Conservation (phyloP, 2,797 vertebrate species). For the Pitangus sulphuratus region DNA sequence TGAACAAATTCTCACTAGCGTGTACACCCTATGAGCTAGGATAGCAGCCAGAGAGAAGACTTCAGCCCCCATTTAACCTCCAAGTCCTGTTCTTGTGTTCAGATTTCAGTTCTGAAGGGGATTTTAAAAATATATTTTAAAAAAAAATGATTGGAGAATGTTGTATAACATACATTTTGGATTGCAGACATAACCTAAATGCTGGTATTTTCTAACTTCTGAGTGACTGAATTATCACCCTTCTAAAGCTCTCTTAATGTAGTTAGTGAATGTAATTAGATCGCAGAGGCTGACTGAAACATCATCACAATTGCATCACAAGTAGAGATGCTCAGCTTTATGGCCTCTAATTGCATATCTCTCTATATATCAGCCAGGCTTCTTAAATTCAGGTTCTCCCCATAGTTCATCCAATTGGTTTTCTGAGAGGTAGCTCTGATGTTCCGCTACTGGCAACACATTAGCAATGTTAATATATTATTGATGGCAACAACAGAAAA, state of each 20-base stretch:
- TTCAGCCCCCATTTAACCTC: neutral
- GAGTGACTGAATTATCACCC: neutral
- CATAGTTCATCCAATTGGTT: neutral
- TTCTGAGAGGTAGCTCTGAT: neutral
- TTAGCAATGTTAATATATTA: neutral
- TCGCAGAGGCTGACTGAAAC: neutral
- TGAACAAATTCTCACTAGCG: neutral
- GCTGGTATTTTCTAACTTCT: neutral
- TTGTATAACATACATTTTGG: neutral
- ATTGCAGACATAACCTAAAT: neutral
- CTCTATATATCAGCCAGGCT: accelerated
- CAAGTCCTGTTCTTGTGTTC: neutral
- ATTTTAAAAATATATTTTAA: neutral
- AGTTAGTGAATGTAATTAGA: neutral
- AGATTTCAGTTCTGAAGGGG: neutral
- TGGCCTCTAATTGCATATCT: neutral
- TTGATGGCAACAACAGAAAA: neutral
- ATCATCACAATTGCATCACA: neutral
- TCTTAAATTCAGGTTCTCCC: neutral
- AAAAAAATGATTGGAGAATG: neutral
- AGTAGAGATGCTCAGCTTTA: neutral
- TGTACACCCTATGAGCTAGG: neutral
- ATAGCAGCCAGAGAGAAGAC: neutral
- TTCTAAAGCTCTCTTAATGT: neutral
- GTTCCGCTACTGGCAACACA: neutral